These are phyloP conservation scores for Dryococelus australis DNA, from an alignment of 2,888 invertebrate species.

Conservation along the genomic window DNA sequence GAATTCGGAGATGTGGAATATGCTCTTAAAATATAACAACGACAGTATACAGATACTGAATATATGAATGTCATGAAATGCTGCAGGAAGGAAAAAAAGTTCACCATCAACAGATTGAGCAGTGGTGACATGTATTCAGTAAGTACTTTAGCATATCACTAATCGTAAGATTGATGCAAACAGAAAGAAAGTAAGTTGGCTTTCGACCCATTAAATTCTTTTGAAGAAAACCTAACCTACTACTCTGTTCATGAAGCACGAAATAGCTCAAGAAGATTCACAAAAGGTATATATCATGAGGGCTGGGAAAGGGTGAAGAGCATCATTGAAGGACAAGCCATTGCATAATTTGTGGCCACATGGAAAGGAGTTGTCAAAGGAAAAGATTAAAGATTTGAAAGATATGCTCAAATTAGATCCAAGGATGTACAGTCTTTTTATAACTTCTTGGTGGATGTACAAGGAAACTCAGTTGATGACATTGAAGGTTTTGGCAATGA, in stretches of 20 bases:
- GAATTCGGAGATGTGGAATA: constrained; percentile 1
- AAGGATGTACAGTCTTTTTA: constrained; percentile 5
- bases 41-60: neutral
- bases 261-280: constrained; percentile 5
- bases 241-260: constrained; percentile 25
- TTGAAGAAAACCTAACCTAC: constrained; percentile 21
- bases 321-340: constrained; percentile 22
- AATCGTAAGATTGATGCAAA: constrained; percentile 24
- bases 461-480: constrained; percentile 17
- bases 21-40: neutral
- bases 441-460: constrained; percentile 26
- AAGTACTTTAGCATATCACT: constrained; percentile 33
- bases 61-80: neutral
- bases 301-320: neutral
- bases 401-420: neutral
- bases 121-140: neutral
- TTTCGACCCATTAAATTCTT: constrained; percentile 24
- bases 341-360: no score
- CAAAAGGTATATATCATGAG: constrained; percentile 21
- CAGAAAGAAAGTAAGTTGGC: constrained; percentile 27
- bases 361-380: constrained; percentile 25
- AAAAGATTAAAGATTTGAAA: constrained; percentile 22
- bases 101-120: neutral
- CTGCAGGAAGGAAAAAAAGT: neutral
- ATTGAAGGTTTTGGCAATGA: constrained; percentile 27